Percentiles rank a stretch among this genome's conserved stretches.
These are phyloP conservation scores for Taurulus bubalis DNA, from an alignment of 2,113 vertebrate species.

Conservation along the genomic window DNA sequence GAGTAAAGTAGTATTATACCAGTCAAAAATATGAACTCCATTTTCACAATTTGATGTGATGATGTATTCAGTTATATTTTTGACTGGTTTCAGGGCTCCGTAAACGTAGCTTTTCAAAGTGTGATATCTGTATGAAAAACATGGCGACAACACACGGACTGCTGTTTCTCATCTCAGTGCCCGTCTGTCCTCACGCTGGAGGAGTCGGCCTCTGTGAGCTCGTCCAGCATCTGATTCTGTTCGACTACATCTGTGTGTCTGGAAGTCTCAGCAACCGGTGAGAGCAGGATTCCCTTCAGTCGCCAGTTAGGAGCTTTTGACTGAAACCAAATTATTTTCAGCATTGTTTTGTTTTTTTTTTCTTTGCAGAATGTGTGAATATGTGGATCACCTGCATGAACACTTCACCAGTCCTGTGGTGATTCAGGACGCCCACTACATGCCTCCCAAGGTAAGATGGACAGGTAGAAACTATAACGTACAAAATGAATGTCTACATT, in stretches of 20 bases:
- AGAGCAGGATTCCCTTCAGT: background rate
- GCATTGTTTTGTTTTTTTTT: background rate
- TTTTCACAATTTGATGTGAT: too few species aligned
- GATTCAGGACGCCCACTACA: slow-evolving; percentile 84
- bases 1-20: background rate
- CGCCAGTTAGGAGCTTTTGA: background rate
- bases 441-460: slow-evolving; percentile 84
- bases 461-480: background rate
- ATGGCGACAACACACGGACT: too few species aligned
- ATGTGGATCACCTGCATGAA: slow-evolving; percentile 89
- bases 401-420: slow-evolving; percentile 87
- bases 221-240: slow-evolving; percentile 87
- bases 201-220: slow-evolving; percentile 89
- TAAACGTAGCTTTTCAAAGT: background rate
- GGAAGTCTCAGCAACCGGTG: slow-evolving; percentile 82
- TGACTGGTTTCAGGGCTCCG: background rate
- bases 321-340: background rate
- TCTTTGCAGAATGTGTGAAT: slow-evolving; percentile 88
- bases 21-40: background rate
- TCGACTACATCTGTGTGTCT: slow-evolving; percentile 85
- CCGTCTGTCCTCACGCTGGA: slow-evolving; percentile 88
- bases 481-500: background rate
- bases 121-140: background rate
- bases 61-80: too few species aligned
- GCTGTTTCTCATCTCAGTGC: slow-evolving; percentile 67